Conservation (phyloP, 1,140 invertebrate species). For the Mizuhopecten yessoensis region DNA sequence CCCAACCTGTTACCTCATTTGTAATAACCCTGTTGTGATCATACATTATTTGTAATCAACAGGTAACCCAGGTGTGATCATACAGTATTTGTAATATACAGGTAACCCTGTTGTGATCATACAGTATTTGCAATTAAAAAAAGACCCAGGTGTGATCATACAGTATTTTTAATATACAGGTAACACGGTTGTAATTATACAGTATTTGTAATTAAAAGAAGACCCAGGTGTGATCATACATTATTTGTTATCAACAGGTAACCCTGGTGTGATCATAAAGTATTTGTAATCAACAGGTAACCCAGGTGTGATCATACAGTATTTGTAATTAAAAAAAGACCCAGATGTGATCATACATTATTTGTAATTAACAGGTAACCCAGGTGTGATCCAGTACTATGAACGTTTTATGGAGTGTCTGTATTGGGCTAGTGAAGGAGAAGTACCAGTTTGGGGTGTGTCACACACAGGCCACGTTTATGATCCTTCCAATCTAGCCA, state of each 20-base stretch:
- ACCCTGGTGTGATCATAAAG: slow-evolving; percentile 88
- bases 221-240: too few relatives aligned
- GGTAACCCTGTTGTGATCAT: slow-evolving; percentile 75
- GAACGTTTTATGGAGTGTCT: slow-evolving; percentile 87
- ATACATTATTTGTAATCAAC: slow-evolving; percentile 51
- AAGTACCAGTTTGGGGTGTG: slow-evolving; percentile 89
- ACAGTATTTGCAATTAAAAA: slow-evolving; percentile 76
- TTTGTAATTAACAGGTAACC: slow-evolving; percentile 86
- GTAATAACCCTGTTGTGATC: too few relatives aligned
- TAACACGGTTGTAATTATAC: too few relatives aligned
- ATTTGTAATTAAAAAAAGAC: too few relatives aligned
- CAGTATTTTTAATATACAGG: background rate
- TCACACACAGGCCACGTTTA: slow-evolving; percentile 88
- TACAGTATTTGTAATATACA: slow-evolving; percentile 85
- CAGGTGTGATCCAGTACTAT: slow-evolving; percentile 89
- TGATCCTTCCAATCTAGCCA: slow-evolving; percentile 56
- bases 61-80: slow-evolving; percentile 89
- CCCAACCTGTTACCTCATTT: too few relatives aligned
- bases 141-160: slow-evolving; percentile 88
- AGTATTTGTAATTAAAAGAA: slow-evolving; percentile 76
- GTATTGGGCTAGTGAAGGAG: slow-evolving; percentile 84
- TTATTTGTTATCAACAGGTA: slow-evolving; percentile 84
- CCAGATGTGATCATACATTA: slow-evolving; percentile 62
- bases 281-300: too few relatives aligned
- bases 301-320: too few relatives aligned